Percentiles rank a stretch among this genome's conserved stretches.
Conservation (phyloP, 2,888 invertebrate species). For the Xestia ashworthii region DNA sequence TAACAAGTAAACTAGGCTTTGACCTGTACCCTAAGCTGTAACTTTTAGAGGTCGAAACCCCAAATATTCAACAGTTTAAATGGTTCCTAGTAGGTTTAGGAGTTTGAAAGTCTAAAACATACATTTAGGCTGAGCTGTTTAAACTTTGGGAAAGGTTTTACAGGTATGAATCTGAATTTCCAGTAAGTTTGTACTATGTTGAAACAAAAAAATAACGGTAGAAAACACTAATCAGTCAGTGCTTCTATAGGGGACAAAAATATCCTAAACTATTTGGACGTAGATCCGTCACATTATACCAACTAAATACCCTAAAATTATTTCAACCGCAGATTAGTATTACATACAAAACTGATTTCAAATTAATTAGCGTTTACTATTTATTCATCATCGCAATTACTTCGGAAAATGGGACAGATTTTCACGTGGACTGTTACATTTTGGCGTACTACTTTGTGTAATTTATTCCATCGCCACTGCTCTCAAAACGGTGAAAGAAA, state of each 20-base stretch:
- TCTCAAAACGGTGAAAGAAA: too few species aligned
- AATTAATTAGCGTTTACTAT: background rate
- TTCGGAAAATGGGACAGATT: background rate
- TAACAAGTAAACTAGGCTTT: background rate
- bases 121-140: background rate
- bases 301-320: background rate
- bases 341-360: background rate
- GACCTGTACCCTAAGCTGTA: background rate
- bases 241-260: background rate
- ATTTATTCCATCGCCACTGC: too few species aligned
- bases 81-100: background rate
- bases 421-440: background rate
- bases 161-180: background rate
- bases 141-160: background rate
- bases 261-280: background rate
- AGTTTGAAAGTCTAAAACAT: conserved; percentile 7
- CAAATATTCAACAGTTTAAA: conserved; percentile 9
- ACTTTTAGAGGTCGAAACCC: background rate
- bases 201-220: background rate
- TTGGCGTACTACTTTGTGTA: background rate
- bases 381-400: background rate
- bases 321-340: background rate
- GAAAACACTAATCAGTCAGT: background rate
- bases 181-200: background rate
- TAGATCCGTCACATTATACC: background rate